Conservation (phyloP, 2,888 invertebrate genomes). For the Cancer borealis region DNA sequence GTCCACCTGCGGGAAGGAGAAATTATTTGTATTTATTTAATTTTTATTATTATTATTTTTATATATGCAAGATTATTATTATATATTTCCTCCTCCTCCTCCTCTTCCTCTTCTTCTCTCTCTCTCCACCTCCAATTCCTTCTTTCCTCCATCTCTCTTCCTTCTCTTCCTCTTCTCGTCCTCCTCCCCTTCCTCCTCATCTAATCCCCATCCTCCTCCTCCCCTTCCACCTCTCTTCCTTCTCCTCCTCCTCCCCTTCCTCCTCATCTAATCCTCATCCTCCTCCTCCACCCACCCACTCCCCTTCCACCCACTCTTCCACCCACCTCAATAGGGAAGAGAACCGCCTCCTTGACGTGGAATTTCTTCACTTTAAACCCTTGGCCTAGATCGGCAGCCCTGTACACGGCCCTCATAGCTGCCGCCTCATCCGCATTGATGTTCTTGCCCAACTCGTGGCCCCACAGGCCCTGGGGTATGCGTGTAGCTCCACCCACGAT, state of each 20-base stretch:
- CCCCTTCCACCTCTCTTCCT: no score
- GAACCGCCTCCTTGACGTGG: constrained; percentile 93
- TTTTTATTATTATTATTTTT: neutral
- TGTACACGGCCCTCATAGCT: constrained; percentile 97
- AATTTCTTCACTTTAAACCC: constrained; percentile 97
- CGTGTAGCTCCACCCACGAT: constrained; percentile 93
- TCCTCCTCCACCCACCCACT: neutral
- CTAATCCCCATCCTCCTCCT: neutral
- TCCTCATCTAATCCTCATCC: neutral
- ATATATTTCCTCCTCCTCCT: neutral
- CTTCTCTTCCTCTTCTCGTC: no score
- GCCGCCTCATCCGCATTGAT: constrained; percentile 99
- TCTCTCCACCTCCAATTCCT: no score
- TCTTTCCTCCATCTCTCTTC: no score
- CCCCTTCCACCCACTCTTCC: no score
- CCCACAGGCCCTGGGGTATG: constrained; percentile 88
- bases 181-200: neutral
- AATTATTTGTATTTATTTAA: neutral
- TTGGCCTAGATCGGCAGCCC: constrained; percentile 95
- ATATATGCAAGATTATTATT: neutral
- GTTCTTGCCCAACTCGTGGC: constrained; percentile 91
- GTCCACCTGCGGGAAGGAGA: constrained; percentile 81
- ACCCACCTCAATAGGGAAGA: constrained; percentile 92
- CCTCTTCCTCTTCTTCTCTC: neutral
- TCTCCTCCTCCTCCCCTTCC: no score